Evolutionary conservation across 1,140 invertebrate genomes (phyloP).

Genomic region (Drosophila melanogaster): Release_6_plus_ISO1_MT NT_033777.3:9683501-9684000

Average conservation of each 20-base stretch:
- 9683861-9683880: slow-evolving; percentile 66
- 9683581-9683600: slow-evolving; percentile 51
- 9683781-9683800: slow-evolving; percentile 33
- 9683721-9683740: slow-evolving; percentile 53
- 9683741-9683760: slow-evolving; percentile 68
- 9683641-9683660: slow-evolving; percentile 84
- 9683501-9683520: slow-evolving; percentile 39
- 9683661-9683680: slow-evolving; percentile 83
- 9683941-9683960: slow-evolving; percentile 80
- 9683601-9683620: no score
- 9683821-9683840: slow-evolving; percentile 9
- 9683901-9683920: slow-evolving; percentile 14
- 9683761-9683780: slow-evolving; percentile 55
- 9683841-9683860: slow-evolving; percentile 42
- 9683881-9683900: slow-evolving; percentile 32
- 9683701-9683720: slow-evolving; percentile 77
- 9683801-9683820: slow-evolving; percentile 21
- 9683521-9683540: slow-evolving; percentile 19
- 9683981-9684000: slow-evolving; percentile 56
- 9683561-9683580: slow-evolving; percentile 53
- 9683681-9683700: slow-evolving; percentile 78
- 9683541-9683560: slow-evolving; percentile 53
- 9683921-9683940: slow-evolving; percentile 49
- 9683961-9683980: slow-evolving; percentile 79
- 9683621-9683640: background rate